A percentile compares a stretch with the other conserved stretches of the same genome.
phyloP scores from a whole-genome alignment of 2,888 invertebrate species.

The Thalpophila matura region DNA sequence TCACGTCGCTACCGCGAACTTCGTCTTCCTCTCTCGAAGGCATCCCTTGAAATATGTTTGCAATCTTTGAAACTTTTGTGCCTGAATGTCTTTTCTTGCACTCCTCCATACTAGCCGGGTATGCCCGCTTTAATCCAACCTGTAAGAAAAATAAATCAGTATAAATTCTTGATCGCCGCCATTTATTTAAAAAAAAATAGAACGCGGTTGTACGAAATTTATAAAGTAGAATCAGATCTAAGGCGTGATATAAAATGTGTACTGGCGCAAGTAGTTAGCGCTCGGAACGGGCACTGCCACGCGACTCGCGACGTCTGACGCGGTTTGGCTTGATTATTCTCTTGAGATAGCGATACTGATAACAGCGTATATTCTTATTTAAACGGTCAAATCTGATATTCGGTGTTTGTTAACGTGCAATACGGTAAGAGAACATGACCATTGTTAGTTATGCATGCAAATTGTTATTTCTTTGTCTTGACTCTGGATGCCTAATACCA shows the following conservation, averaged over 20 bases:
- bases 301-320: slow-evolving; percentile 72
- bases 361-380: slow-evolving; percentile 75
- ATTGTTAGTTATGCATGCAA: background rate
- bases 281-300: slow-evolving; percentile 77
- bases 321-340: slow-evolving; percentile 81
- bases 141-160: slow-evolving; percentile 79
- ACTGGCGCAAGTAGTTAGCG: slow-evolving; percentile 80
- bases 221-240: slow-evolving; percentile 81
- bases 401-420: slow-evolving; percentile 12
- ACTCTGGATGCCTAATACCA: background rate
- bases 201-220: slow-evolving; percentile 75
- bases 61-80: slow-evolving; percentile 97
- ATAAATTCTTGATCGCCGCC: slow-evolving; percentile 70
- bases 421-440: background rate
- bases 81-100: slow-evolving; percentile 92
- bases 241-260: slow-evolving; percentile 74
- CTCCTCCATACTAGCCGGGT: slow-evolving; percentile 92
- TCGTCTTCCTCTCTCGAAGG: slow-evolving; percentile 90
- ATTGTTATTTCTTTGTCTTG: background rate
- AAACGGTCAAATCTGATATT: slow-evolving; percentile 59
- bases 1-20: slow-evolving; percentile 91
- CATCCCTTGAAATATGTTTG: slow-evolving; percentile 96
- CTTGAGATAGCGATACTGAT: slow-evolving; percentile 90
- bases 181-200: slow-evolving; percentile 72
- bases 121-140: slow-evolving; percentile 88